phyloP scores from a whole-genome alignment of 2,888 invertebrate genomes.

The Drosophila eohydei region DNA sequence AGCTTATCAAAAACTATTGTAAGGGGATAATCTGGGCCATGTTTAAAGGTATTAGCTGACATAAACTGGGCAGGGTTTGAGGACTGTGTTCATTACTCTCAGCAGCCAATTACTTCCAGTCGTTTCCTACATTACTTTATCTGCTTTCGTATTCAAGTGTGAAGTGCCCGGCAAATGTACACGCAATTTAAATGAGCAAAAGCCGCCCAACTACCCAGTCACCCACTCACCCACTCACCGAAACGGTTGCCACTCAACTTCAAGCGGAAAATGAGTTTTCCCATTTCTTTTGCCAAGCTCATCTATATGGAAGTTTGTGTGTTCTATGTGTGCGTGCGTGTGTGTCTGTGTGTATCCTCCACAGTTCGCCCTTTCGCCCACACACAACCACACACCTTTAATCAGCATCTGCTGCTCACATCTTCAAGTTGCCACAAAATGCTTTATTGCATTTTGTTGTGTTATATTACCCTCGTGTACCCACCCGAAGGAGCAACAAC shows the following conservation, averaged over 20 bases:
- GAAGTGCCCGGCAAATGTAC: conserved; percentile 76
- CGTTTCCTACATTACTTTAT: conserved; percentile 73
- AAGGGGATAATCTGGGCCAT: conserved; percentile 13
- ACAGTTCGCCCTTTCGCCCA: conserved; percentile 20
- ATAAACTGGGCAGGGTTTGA: conserved; percentile 16
- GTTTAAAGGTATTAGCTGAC: conserved; percentile 30
- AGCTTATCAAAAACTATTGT: too few relatives aligned
- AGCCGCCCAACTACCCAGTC: conserved; percentile 3
- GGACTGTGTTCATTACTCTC: conserved; percentile 56
- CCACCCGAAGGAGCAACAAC: conserved; percentile 37
- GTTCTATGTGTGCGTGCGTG: conserved; percentile 6
- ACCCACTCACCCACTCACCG: conserved; percentile 21
- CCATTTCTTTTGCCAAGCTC: conserved; percentile 52
- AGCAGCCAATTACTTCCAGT: conserved; percentile 74
- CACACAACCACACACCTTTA: conserved; percentile 77
- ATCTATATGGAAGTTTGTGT: conserved; percentile 43
- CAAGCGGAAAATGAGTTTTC: conserved; percentile 73
- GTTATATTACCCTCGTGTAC: conserved; percentile 77
- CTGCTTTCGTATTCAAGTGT: conserved; percentile 80
- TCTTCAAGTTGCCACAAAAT: conserved; percentile 82
- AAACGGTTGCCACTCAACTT: conserved; percentile 49
- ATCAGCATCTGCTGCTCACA: conserved; percentile 82
- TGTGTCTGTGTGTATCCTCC: conserved; percentile 16
- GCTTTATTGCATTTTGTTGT: conserved; percentile 82
- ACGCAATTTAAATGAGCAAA: conserved; percentile 78